Evolutionary conservation across 1,140 invertebrate genomes (phyloP), one percentile per base, ranked within the genome.

Genomic region (Chrysomallon squamiferum): DNA sequence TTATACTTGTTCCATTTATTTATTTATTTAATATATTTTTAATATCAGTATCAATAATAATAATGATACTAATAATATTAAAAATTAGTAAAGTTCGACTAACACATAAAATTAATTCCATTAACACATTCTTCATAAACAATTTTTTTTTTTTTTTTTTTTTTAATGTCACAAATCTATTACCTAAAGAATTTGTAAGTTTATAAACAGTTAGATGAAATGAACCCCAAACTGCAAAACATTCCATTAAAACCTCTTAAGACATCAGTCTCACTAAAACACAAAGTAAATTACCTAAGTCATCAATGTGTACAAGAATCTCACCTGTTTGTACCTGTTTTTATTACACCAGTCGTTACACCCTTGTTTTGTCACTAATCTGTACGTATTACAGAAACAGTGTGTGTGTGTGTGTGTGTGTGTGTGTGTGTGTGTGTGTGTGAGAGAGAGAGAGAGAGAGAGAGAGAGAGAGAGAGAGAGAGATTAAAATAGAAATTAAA

Each of bases 401-500:
- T 18, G 32, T 18, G 32, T 18, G 32, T 25, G 32, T 9, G 32
- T 9, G 15, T 15, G 54, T 9, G 13, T 7, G 20, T 25, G 15
- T 25, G 32, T 4, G 54, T 25, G 1, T 25, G 25, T 25, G 54
- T 25, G 18, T 25, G 18, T 25, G 2, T 25, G 2, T 25, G 27
- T 5, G 54, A 30, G 54, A 22, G 54, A 22, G 49, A 52, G 49
- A 52, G 49, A 52, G 49, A 30, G 52, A 3, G 22, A 30, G 52
- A 3, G 52, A 30, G 52, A 3, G 52, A 52, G 49, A 52, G 49
- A 52, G 49, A 52, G 49, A 52, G 25, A 56, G 52, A 56, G 13
- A 56, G 52, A 56, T 2, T 22, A 25, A 56, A 25, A 56, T 4
- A 56, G 52, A 56, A 4, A 56, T 15, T 22, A 25, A 56, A 4